Conservation (phyloP, 2,888 invertebrate species). For the Drosophila longiperda region DNA sequence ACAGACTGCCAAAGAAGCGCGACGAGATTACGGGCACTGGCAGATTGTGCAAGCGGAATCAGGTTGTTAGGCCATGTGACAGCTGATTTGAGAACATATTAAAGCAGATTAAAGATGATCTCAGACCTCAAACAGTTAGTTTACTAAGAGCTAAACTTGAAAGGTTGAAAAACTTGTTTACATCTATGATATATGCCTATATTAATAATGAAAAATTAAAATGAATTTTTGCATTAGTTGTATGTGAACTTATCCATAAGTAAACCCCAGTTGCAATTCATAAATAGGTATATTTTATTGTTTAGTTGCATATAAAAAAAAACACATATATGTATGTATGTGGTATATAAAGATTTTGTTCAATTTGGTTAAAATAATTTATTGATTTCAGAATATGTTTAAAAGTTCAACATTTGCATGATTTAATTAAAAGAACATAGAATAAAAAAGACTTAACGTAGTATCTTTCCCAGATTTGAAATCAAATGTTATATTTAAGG, state of each 20-base stretch:
- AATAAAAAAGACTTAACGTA: slow-evolving; percentile 67
- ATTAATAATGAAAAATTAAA: slow-evolving; percentile 1
- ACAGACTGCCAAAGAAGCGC: slow-evolving; percentile 49
- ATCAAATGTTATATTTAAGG: slow-evolving; percentile 58
- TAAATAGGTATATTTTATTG: slow-evolving; percentile 60
- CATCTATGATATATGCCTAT: neutral
- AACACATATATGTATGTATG: slow-evolving; percentile 24
- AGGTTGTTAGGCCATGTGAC: slow-evolving; percentile 15
- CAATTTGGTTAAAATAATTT: slow-evolving; percentile 78
- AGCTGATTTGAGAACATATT: slow-evolving; percentile 39
- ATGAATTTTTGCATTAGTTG: neutral
- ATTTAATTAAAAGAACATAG: slow-evolving; percentile 52
- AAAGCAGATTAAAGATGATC: slow-evolving; percentile 38
- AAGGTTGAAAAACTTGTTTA: neutral
- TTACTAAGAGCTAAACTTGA: neutral
- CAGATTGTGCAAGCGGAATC: slow-evolving; percentile 19
- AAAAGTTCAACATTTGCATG: slow-evolving; percentile 55
- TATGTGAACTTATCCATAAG: slow-evolving; percentile 22
- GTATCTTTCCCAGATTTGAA: slow-evolving; percentile 55
- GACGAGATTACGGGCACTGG: slow-evolving; percentile 27
- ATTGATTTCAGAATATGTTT: slow-evolving; percentile 69
- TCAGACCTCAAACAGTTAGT: slow-evolving; percentile 24
- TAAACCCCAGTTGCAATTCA: slow-evolving; percentile 31
- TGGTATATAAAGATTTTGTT: slow-evolving; percentile 57
- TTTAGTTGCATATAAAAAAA: slow-evolving; percentile 47